Base-by-base conservation (phyloP, 1,140 invertebrate species). In the Macrobrachium rosenbergii region DNA sequence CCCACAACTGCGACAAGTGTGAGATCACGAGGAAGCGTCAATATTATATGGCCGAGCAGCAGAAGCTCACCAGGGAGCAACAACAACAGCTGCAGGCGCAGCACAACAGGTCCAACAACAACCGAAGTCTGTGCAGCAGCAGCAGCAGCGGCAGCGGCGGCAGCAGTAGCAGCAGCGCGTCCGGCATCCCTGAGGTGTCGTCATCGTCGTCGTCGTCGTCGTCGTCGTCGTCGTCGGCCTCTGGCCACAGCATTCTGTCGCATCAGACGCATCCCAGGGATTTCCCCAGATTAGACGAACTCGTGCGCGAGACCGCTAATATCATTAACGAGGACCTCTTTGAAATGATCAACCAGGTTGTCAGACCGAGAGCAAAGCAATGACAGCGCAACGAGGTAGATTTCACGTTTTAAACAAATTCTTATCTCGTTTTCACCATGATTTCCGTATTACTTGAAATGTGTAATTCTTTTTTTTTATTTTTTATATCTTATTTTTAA, bases 11-110 rank as follows among this genome's bases (percentile, higher is more conserved):
- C 43, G 64, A 43, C 11, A 67, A 82, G 82, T 89, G 89, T 64
- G 87, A 82, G 11, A 88, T 89, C 64, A 89, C 89, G 11, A 78
- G 87, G 28, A 89, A 89, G 52, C 67, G 78, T 43, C 89, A 89
- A 63, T 73, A 73, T 59, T 88, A 85, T 17, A 86, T 88, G 82
- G 82, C 83, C 10, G 72, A 88, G 58, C 85, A 87, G 23, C 86
- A 88, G 52, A 85, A 89, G 58, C 52, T 83, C 11, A 89, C 87
- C 23, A 69, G 89, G 58, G 75, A 87, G 21, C 85, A 89, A 77
- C 86, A 89, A 52, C 58, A 76, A 17, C 62, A 83, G 28, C 52
- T 58, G n/a, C 69, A 78, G 72, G 58, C 81, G 12, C 82, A 88
- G 43, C 75, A 77, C 52, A 52, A 52, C 52, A 52, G 52, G 12